Percentiles rank a stretch among this genome's conserved stretches.
phyloP scores from a whole-genome alignment of 2,888 invertebrate species.

The Plebejus melissa region DNA sequence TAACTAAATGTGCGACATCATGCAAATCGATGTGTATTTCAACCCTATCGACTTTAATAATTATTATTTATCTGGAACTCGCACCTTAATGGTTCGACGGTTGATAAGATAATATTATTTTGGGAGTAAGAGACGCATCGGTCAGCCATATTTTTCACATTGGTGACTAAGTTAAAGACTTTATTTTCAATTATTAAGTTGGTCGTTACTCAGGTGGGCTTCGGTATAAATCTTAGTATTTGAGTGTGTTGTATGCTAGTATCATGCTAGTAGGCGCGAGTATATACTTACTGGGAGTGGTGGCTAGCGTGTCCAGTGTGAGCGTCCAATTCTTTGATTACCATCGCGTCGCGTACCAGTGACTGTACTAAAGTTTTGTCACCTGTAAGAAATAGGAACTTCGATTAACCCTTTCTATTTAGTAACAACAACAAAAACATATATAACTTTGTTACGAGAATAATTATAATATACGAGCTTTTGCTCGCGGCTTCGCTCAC shows the following conservation, averaged over 20 bases:
- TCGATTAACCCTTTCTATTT: not conserved
- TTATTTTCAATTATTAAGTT: not conserved
- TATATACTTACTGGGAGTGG: slow-evolving; percentile 87
- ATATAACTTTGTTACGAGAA: too few species aligned
- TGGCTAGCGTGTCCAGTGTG: slow-evolving; percentile 83
- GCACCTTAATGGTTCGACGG: not conserved
- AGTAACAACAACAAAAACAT: too few species aligned
- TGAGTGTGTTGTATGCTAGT: slow-evolving; percentile 16
- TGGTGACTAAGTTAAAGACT: not conserved
- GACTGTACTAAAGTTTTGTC: slow-evolving; percentile 95
- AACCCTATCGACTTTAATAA: not conserved
- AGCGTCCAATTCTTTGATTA: slow-evolving; percentile 90
- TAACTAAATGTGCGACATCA: slow-evolving; percentile 36
- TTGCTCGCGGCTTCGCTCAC: too few species aligned
- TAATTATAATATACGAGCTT: too few species aligned
- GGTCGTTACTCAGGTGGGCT: not conserved
- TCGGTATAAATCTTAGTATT: not conserved
- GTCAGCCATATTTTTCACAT: not conserved
- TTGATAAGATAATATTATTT: not conserved
- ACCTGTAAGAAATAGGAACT: slow-evolving; percentile 77
- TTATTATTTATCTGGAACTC: not conserved
- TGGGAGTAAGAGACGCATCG: not conserved
- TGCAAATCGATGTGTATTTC: slow-evolving; percentile 29
- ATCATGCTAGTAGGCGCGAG: slow-evolving; percentile 49
- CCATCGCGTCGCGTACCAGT: slow-evolving; percentile 92